Percentiles rank a stretch among this genome's conserved stretches.
These are phyloP conservation scores for Drosophila suboccidentalis DNA, from an alignment of 2,888 invertebrate genomes.

Conservation along the genomic window DNA sequence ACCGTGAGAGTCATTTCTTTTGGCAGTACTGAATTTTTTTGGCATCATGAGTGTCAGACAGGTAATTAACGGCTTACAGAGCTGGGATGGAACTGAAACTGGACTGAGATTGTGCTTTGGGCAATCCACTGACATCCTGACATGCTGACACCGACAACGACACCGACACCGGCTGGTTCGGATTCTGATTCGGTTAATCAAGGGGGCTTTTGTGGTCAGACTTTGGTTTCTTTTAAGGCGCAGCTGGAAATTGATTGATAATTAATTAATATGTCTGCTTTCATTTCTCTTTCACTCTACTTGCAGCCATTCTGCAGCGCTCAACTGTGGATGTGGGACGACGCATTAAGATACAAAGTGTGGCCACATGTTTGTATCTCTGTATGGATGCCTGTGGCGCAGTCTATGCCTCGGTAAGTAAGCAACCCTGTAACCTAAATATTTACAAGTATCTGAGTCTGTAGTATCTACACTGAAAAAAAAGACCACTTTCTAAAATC, in stretches of 20 bases:
- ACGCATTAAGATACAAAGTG: constrained; percentile 95
- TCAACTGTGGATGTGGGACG: constrained; percentile 91
- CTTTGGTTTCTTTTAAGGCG: constrained; percentile 14
- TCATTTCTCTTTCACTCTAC: constrained; percentile 51
- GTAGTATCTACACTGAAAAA: background rate
- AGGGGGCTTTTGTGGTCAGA: constrained; percentile 51
- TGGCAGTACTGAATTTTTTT: constrained; percentile 14
- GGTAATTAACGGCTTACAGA: constrained; percentile 62
- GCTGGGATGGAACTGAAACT: constrained; percentile 6
- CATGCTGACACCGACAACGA: constrained; percentile 51
- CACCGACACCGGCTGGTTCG: constrained; percentile 25
- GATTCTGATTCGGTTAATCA: constrained; percentile 52
- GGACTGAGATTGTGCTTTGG: constrained; percentile 16
- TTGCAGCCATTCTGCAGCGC: constrained; percentile 90
- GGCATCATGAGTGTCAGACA: constrained; percentile 54
- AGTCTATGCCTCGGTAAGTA: constrained; percentile 95
- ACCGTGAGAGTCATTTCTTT: constrained; percentile 11
- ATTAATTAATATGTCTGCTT: constrained; percentile 70
- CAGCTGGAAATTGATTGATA: constrained; percentile 66
- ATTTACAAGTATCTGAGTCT: background rate
- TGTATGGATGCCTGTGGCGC: constrained; percentile 96
- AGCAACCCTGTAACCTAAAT: constrained; percentile 7
- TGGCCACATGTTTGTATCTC: constrained; percentile 94
- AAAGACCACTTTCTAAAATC: no score
- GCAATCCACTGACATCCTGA: constrained; percentile 62